Evolutionary conservation across 2,113 vertebrate species (phyloP), one percentile per base, ranked within the genome.

Genomic region (Panurus biarmicus): DNA sequence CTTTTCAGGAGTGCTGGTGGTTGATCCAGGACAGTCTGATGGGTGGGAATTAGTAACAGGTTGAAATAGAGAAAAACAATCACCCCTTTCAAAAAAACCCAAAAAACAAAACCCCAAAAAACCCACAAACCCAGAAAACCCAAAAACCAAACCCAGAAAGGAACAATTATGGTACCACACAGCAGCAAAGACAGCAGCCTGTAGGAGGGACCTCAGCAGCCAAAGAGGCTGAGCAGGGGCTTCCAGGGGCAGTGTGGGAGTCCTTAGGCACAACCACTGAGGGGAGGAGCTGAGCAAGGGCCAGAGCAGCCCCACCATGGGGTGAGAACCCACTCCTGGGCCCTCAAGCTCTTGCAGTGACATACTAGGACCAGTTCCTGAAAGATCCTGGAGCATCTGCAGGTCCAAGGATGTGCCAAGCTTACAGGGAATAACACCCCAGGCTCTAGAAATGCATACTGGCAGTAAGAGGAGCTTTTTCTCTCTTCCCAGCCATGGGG

Each of bases 321-420:
- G 56, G 47, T 22, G 7, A 89, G 48, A 47, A 24, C 21, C 70
- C n/a, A 14, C 18, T 33, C 42, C 36, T 5, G 10, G 38, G 36
- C 23, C n/a, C 19, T 1, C 1, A 11, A 71, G 18, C 29, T 77
- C 64, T 51, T 35, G 13, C 36, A 72, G 58, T 1, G 2, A 64
- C 36, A 47, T 47, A 47, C 17, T n/a, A 36, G 70, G 56, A 62
- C 9, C 57, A 35, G 57, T 31, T 72, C 44, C 53, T 64, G 53
- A 72, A 71, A 58, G 14, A 60, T 47, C 21, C 38, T 25, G 58
- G 19, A 35, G 36, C 17, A 31, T 14, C 60, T 42, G 36, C 31
- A 44, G 61, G 22, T 74, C 61, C 2, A 0, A 62, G 78, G 38
- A 33, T 31, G 10, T 7, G 2, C 29, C 61, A 13, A 0, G 1